Percentiles rank a stretch among this genome's conserved stretches.
Evolutionary conservation across 2,888 invertebrate genomes (phyloP).

Genomic region (Caprella mutica): DNA sequence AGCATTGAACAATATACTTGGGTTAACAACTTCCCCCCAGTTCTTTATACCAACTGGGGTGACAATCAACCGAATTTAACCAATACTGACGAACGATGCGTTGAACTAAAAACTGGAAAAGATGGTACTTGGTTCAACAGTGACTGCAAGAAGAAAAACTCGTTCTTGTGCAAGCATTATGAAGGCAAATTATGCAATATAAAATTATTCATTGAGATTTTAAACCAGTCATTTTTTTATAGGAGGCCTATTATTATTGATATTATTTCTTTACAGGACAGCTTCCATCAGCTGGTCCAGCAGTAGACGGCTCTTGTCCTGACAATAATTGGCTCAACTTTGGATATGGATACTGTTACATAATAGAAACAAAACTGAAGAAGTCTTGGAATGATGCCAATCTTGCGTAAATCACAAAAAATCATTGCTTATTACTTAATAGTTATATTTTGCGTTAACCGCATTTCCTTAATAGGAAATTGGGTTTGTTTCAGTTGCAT

Average conservation of each 20-base stretch:
- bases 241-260: too few relatives aligned
- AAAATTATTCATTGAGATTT: too few relatives aligned
- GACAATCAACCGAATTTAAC: conserved; percentile 3
- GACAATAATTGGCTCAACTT: conserved; percentile 17
- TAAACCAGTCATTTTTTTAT: too few relatives aligned
- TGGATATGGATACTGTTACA: conserved; percentile 22
- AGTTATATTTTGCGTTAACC: too few relatives aligned
- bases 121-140: conserved; percentile 12
- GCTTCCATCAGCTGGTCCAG: conserved; percentile 16
- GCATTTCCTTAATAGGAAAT: too few relatives aligned
- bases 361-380: not conserved
- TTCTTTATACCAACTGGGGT: conserved; percentile 18
- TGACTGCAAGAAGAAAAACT: not conserved
- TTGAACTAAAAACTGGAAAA: not conserved
- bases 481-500: too few relatives aligned
- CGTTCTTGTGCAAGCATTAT: conserved; percentile 16
- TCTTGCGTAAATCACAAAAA: conserved; percentile 12
- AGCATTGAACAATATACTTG: conserved; percentile 7
- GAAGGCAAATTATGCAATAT: too few relatives aligned
- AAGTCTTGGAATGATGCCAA: conserved; percentile 16
- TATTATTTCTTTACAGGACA: too few relatives aligned
- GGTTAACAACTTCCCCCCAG: conserved; percentile 18
- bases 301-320: conserved; percentile 15
- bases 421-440: too few relatives aligned
- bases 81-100: conserved; percentile 3